Percentiles rank a stretch among this genome's conserved stretches.
Evolutionary conservation across 1,140 invertebrate genomes (phyloP).

Genomic region (Drosophila oshimai): DNA sequence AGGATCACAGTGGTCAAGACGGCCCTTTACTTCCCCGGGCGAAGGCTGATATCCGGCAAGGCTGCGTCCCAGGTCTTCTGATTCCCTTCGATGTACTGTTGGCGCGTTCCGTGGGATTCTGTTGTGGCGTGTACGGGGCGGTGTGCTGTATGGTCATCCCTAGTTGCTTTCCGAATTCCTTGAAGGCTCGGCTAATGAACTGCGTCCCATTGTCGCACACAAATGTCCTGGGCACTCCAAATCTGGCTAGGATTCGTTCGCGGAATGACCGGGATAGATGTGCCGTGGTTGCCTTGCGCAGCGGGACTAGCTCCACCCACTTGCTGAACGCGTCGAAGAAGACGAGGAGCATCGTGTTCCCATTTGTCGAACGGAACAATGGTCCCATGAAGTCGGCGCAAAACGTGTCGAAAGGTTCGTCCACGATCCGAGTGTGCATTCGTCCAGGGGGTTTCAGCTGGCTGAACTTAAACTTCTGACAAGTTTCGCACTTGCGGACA

Average conservation of each 20-base stretch:
- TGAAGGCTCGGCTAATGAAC: neutral
- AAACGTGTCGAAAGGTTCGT: neutral
- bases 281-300: neutral
- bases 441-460: neutral
- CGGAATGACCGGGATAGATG: too few relatives aligned
- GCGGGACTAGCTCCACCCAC: neutral
- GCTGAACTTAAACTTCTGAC: neutral
- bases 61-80: neutral
- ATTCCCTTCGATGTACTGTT: neutral
- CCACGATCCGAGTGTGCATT: neutral
- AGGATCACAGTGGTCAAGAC: too few relatives aligned
- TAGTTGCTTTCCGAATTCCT: too few relatives aligned
- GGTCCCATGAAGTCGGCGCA: neutral
- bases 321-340: neutral
- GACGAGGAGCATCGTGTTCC: neutral
- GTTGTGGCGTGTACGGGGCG: neutral
- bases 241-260: neutral
- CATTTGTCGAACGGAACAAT: neutral
- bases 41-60: neutral
- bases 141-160: too few relatives aligned
- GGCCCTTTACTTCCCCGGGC: too few relatives aligned
- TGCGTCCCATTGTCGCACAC: too few relatives aligned
- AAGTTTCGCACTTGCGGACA: neutral
- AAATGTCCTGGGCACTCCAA: neutral
- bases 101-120: conserved; percentile 2